phyloP scores from a whole-genome alignment of 2,888 invertebrate genomes.

The Euproctis similis region DNA sequence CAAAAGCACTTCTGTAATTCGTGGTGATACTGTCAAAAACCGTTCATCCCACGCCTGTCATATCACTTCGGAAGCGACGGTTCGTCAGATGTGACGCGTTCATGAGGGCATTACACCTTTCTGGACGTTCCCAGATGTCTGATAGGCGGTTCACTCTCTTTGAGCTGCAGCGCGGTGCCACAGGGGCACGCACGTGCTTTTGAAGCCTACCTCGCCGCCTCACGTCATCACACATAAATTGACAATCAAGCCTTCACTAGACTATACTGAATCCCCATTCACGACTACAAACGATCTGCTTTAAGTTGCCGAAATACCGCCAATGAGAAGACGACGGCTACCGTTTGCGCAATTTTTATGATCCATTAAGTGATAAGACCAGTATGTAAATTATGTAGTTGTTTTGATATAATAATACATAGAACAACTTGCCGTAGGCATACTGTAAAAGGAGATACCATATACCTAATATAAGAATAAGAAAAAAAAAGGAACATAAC shows the following conservation, averaged over 20 bases:
- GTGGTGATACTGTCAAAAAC: constrained; percentile 52
- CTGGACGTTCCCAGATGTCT: constrained; percentile 48
- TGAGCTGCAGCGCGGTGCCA: constrained; percentile 50
- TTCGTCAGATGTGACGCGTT: constrained; percentile 63
- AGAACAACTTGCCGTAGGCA: no score
- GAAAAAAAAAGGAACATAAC: no score
- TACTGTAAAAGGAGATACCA: no score
- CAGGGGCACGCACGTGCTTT: constrained; percentile 68
- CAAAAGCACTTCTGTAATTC: constrained; percentile 45
- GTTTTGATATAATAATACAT: no score
- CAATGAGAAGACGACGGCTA: constrained; percentile 10
- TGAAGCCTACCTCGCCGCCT: constrained; percentile 51
- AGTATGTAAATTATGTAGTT: no score
- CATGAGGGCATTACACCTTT: constrained; percentile 65
- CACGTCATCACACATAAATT: constrained; percentile 62
- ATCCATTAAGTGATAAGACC: constrained; percentile 5
- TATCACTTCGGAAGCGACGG: constrained; percentile 53
- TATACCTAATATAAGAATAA: no score
- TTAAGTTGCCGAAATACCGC: constrained; percentile 30
- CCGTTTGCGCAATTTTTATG: constrained; percentile 11
- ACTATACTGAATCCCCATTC: constrained; percentile 28
- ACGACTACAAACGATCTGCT: constrained; percentile 29
- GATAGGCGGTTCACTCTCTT: constrained; percentile 47
- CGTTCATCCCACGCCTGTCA: constrained; percentile 52
- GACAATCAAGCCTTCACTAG: constrained; percentile 50